Base-by-base conservation (phyloP, 2,113 vertebrate species). In the Callospermophilus lateralis region DNA sequence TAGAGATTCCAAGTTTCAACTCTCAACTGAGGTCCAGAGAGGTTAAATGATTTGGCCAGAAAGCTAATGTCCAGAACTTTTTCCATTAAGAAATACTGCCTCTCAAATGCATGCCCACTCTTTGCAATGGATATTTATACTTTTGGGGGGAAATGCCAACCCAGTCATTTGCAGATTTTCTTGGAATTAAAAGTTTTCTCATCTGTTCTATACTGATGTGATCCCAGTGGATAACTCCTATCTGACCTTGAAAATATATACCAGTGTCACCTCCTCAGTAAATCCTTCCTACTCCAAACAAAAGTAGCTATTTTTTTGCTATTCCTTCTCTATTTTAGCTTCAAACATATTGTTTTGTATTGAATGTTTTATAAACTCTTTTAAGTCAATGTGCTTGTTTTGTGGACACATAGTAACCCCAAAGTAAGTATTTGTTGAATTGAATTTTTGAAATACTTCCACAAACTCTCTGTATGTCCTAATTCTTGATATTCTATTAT, bases 1-100 rank as follows among this genome's bases (percentile, higher is more conserved):
- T 86, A 55, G 45, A 89, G 39, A 85, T 55, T 95, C 37, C 9
- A 92, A 55, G 30, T 89, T 76, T 92, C 53, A 67, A 84, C 39
- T 70, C 22, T 91, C 37, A 78, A 1, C 28, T 67, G 17, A 61
- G n/a, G 28, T 53, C 13, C 26, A 70, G 74, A 77, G 34, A 73
- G n/a, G 30, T 68, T 78, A 91, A 88, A 20, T 45, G 65, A 65
- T 45, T 63, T 72, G 22, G 9, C n/a, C 11, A 58, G 26, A 28
- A 8, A 61, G 28, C 7, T 81, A 39, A 32, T 74, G 5, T 70
- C 20, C 11, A 80, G 2, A 55, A 42, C 22, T 45, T 86, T 80
- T 88, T 74, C 37, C 61, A 58, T 32, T 42, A 90, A 81, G 80
- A 55, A 58, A 11, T 15, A 51, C 53, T 53, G 34, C 34, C 17